Conservation (phyloP, 1,140 invertebrate genomes). For the Hormaphis cornu region DNA sequence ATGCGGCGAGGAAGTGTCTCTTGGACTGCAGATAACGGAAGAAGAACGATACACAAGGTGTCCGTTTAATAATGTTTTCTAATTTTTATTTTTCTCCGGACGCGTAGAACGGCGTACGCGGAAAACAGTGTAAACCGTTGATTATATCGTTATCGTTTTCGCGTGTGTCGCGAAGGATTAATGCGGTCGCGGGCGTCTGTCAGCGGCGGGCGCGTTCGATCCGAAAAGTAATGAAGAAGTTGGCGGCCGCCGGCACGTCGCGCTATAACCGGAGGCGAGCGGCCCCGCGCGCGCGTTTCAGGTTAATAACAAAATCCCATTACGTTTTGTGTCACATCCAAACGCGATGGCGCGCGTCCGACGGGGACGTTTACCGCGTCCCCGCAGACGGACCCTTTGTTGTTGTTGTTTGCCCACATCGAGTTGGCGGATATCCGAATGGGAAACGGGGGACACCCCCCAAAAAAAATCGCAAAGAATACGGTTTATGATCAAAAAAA, state of each 20-base stretch:
- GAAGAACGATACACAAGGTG: too few relatives aligned
- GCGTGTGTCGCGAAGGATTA: constrained; percentile 17
- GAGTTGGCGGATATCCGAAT: not conserved
- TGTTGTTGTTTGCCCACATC: not conserved
- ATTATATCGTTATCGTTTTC: not conserved
- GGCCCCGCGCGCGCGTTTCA: not conserved
- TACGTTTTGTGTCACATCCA: constrained; percentile 31
- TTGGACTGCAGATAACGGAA: too few relatives aligned
- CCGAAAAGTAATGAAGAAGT: constrained; percentile 29
- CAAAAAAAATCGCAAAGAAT: too few relatives aligned
- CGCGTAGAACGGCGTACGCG: too few relatives aligned
- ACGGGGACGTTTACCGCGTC: not conserved
- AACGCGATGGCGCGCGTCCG: not conserved
- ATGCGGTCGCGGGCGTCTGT: constrained; percentile 31
- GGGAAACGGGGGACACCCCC: too few relatives aligned
- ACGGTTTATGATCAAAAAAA: too few relatives aligned
- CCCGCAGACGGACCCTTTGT: not conserved
- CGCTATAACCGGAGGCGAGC: not conserved
- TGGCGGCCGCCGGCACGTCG: not conserved
- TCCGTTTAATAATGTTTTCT: too few relatives aligned
- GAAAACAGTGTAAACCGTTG: too few relatives aligned
- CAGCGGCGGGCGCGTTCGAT: constrained; percentile 14
- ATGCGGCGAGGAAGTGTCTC: too few relatives aligned
- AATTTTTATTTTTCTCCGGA: too few relatives aligned
- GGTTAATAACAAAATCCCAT: constrained; percentile 32